These are phyloP conservation scores for Mythimna albipuncta DNA, from an alignment of 2,888 invertebrate genomes.

Conservation along the genomic window DNA sequence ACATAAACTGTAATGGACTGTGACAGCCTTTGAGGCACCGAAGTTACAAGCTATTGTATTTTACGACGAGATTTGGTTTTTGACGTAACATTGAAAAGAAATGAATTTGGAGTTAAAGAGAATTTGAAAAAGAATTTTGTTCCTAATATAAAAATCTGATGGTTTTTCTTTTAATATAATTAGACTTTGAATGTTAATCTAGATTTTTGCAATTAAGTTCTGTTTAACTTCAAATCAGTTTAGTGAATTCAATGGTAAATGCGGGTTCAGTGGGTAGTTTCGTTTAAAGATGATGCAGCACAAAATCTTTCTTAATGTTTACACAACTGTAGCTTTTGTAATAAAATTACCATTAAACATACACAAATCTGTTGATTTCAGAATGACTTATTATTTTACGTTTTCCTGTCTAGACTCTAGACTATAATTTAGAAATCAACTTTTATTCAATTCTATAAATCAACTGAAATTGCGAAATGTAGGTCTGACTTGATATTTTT, in stretches of 20 bases:
- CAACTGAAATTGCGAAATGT: conserved; percentile 21
- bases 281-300: not conserved
- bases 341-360: conserved; percentile 11
- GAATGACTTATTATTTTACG: conserved; percentile 29
- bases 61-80: conserved; percentile 39
- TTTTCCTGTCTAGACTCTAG: conserved; percentile 45
- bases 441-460: conserved; percentile 10
- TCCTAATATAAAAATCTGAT: not conserved
- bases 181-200: not conserved
- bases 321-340: not conserved
- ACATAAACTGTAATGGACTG: conserved; percentile 35
- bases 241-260: not conserved
- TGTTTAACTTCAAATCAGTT: not conserved
- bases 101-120: not conserved
- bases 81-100: not conserved
- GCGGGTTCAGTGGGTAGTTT: not conserved
- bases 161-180: not conserved
- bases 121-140: conserved; percentile 2
- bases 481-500: conserved; percentile 7
- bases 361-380: conserved; percentile 23
- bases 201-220: not conserved
- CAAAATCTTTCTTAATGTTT: conserved; percentile 21
- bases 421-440: conserved; percentile 35
- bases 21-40: conserved; percentile 7
- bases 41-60: conserved; percentile 30